Evolutionary conservation across 2,797 vertebrate genomes (phyloP).

Genomic region (Vipera ursinii): DNA sequence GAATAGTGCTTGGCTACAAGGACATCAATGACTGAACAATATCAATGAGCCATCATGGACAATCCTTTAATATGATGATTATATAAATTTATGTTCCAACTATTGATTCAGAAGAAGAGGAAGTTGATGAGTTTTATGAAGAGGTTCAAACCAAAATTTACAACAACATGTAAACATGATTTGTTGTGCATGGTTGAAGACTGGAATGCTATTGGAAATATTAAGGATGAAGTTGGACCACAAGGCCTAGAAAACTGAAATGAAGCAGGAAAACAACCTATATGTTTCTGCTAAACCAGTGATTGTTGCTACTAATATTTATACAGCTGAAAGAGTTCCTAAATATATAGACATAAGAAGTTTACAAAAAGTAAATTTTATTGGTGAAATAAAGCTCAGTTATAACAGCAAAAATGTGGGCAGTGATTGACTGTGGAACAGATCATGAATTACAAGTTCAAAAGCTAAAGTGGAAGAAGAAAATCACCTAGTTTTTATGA

Average conservation of each 20-base stretch:
- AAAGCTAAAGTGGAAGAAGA: neutral
- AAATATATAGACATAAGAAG: neutral
- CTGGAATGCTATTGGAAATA: neutral
- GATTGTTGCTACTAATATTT: neutral
- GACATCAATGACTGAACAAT: neutral
- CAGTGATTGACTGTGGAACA: neutral
- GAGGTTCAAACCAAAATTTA: neutral
- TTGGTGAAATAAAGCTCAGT: neutral
- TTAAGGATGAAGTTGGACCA: neutral
- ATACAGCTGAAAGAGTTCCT: neutral
- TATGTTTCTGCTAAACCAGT: neutral
- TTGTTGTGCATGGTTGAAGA: neutral
- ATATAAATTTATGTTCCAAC: neutral
- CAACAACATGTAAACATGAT: neutral
- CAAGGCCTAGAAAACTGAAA: neutral
- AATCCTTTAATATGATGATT: neutral
- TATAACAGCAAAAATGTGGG: neutral
- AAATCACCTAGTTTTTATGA: neutral
- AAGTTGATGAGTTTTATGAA: neutral
- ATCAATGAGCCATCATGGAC: neutral
- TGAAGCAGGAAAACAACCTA: neutral
- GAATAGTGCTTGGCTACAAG: neutral
- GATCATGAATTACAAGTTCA: neutral
- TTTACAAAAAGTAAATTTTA: neutral
- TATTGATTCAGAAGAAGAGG: neutral